Conservation (phyloP, 2,113 vertebrate species). For the Taurulus bubalis region DNA sequence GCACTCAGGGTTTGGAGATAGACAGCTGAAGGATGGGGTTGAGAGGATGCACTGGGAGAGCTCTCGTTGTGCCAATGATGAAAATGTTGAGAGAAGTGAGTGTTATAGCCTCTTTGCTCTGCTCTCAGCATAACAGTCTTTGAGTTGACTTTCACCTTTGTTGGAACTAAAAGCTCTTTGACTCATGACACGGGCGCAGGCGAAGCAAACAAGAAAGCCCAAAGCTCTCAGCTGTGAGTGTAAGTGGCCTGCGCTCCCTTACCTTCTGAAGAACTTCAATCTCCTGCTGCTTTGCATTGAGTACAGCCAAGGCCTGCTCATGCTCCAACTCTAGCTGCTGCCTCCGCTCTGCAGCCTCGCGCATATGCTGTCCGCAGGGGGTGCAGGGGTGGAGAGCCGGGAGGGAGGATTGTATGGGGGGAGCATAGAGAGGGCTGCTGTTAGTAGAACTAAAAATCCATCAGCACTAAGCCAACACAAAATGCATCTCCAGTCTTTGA, state of each 20-base stretch:
- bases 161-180: slow-evolving; percentile 54
- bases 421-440: slow-evolving; percentile 71
- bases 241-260: slow-evolving; percentile 57
- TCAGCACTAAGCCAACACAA: slow-evolving; percentile 52
- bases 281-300: slow-evolving; percentile 98
- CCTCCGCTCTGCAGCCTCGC: slow-evolving; percentile 97
- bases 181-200: slow-evolving; percentile 24
- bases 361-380: slow-evolving; percentile 92
- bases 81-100: slow-evolving; percentile 35
- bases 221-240: slow-evolving; percentile 27
- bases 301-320: slow-evolving; percentile 97
- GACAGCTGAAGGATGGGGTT: slow-evolving; percentile 47
- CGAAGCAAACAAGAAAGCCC: slow-evolving; percentile 33
- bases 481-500: slow-evolving; percentile 69
- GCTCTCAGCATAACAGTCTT: slow-evolving; percentile 18
- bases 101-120: not conserved
- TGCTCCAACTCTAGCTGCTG: slow-evolving; percentile 99
- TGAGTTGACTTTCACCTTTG: slow-evolving; percentile 50
- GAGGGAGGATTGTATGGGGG: slow-evolving; percentile 28
- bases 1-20: slow-evolving; percentile 36
- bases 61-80: slow-evolving; percentile 18
- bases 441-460: slow-evolving; percentile 71
- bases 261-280: slow-evolving; percentile 99
- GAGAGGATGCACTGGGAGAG: slow-evolving; percentile 23
- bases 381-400: slow-evolving; percentile 58